Conservation (phyloP, 2,113 vertebrate species). For the Murina feae region DNA sequence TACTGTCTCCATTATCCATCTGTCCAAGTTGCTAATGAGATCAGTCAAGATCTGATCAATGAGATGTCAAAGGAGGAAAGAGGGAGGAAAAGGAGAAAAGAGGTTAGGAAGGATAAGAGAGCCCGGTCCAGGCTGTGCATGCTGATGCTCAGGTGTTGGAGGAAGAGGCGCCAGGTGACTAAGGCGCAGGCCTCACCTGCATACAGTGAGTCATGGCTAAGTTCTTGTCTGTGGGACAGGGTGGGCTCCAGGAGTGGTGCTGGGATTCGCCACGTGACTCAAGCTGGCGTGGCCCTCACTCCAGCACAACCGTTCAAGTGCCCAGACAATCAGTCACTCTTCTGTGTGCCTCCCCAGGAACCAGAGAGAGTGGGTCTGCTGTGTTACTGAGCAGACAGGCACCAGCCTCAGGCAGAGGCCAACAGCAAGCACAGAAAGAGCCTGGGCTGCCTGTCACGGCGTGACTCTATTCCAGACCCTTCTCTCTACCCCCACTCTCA, state of each 20-base stretch:
- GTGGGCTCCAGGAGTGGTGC: not conserved
- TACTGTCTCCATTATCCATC: not conserved
- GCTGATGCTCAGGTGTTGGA: not conserved
- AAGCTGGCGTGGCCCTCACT: not conserved
- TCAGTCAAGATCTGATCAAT: not conserved
- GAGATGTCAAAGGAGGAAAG: not conserved
- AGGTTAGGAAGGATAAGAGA: not conserved
- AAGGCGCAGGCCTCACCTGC: not conserved
- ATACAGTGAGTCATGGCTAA: slow-evolving; percentile 51
- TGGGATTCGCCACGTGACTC: not conserved
- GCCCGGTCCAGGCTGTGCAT: not conserved
- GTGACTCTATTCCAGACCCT: not conserved
- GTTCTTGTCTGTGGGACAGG: slow-evolving; percentile 13
- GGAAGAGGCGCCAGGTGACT: slow-evolving; percentile 2
- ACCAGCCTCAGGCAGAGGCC: not conserved
- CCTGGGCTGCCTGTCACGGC: not conserved
- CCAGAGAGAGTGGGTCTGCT: not conserved
- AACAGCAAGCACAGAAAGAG: not conserved
- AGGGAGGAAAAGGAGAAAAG: not conserved
- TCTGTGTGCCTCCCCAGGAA: not conserved
- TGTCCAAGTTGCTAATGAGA: not conserved
- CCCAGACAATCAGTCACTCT: not conserved
- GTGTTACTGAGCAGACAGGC: not conserved
- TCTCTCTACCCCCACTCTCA: not conserved
- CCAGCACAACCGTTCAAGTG: not conserved